phyloP scores from a whole-genome alignment of 2,888 invertebrate species.

The Pedicia rivosa region DNA sequence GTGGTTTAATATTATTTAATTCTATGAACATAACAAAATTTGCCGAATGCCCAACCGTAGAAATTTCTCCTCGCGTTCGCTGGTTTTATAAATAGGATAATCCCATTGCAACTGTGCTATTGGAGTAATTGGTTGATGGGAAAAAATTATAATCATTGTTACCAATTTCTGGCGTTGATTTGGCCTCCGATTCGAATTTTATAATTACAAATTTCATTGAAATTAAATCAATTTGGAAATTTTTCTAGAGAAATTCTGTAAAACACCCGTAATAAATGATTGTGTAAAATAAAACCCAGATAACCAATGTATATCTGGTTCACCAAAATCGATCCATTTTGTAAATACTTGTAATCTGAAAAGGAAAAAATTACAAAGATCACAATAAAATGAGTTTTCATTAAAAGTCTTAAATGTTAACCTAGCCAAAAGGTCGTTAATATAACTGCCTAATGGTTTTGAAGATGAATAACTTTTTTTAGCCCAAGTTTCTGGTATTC shows the following conservation, averaged over 20 bases:
- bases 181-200: slow-evolving; percentile 38
- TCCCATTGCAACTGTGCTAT: slow-evolving; percentile 37
- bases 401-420: too few relatives aligned
- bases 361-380: slow-evolving; percentile 2
- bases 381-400: not conserved
- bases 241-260: slow-evolving; percentile 81
- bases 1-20: slow-evolving; percentile 43
- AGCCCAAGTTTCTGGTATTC: slow-evolving; percentile 61
- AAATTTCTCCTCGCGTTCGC: slow-evolving; percentile 56
- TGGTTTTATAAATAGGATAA: slow-evolving; percentile 65
- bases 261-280: slow-evolving; percentile 81
- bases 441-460: slow-evolving; percentile 73
- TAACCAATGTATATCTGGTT: slow-evolving; percentile 76
- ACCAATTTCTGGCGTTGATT: slow-evolving; percentile 38
- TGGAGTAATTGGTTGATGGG: slow-evolving; percentile 27
- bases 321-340: slow-evolving; percentile 71
- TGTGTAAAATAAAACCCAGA: slow-evolving; percentile 93
- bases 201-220: slow-evolving; percentile 60
- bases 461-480: slow-evolving; percentile 71
- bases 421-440: slow-evolving; percentile 54
- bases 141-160: slow-evolving; percentile 52
- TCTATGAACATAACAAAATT: slow-evolving; percentile 67
- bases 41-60: slow-evolving; percentile 70
- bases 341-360: slow-evolving; percentile 59
- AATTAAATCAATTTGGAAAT: slow-evolving; percentile 69